A percentile compares a stretch with the other conserved stretches of the same genome.
Evolutionary conservation across 2,797 vertebrate genomes (phyloP).

Genomic region (Gymnocypris eckloni): DNA sequence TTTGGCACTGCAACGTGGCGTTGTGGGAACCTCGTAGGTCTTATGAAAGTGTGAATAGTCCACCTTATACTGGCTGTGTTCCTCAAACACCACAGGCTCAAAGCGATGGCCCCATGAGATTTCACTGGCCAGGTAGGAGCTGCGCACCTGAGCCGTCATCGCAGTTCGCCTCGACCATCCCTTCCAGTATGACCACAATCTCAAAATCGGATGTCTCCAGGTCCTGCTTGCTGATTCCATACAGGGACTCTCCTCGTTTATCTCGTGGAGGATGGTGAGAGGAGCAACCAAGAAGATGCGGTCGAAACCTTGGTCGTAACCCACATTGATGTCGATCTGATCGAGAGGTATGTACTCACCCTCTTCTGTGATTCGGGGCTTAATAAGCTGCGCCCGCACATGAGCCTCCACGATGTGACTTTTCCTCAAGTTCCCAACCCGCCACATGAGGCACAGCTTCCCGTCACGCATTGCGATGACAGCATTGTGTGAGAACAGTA

Average conservation of each 20-base stretch:
- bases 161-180: constrained; percentile 97
- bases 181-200: constrained; percentile 95
- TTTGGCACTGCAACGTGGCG: constrained; percentile 93
- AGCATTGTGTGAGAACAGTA: constrained; percentile 92
- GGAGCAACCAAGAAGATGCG: constrained; percentile 95
- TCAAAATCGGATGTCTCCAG: constrained; percentile 91
- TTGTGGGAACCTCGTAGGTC: constrained; percentile 93
- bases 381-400: constrained; percentile 92
- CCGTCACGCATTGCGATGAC: constrained; percentile 91
- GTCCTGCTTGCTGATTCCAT: constrained; percentile 92
- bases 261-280: constrained; percentile 93
- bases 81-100: constrained; percentile 92
- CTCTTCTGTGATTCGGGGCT: constrained; percentile 91
- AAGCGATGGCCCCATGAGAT: constrained; percentile 97
- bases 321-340: constrained; percentile 95
- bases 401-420: constrained; percentile 98
- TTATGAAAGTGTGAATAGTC: constrained; percentile 96
- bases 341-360: constrained; percentile 95
- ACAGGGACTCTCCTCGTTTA: constrained; percentile 94
- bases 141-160: constrained; percentile 96
- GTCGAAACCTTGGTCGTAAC: constrained; percentile 94
- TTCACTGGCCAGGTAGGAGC: constrained; percentile 91
- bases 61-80: constrained; percentile 93
- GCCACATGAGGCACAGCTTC: constrained; percentile 94
- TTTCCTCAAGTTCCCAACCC: constrained; percentile 93